Evolutionary conservation across 2,113 vertebrate species (phyloP), one percentile per base, ranked within the genome.

Genomic region (Phoxinus phoxinus): DNA sequence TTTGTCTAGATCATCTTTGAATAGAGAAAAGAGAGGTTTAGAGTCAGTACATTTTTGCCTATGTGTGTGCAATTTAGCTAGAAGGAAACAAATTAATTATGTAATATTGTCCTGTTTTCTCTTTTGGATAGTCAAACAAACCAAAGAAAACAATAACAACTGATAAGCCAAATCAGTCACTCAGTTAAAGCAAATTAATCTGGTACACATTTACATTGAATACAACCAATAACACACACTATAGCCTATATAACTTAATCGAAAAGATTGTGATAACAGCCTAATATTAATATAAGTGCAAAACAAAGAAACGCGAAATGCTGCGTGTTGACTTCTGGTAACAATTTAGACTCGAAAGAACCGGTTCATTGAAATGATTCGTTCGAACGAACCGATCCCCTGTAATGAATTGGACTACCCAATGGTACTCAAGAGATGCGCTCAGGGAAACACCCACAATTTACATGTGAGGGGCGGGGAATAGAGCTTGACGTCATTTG

Each of bases 361-460:
- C 15, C 77, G 12, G 4, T 44, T 80, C 1, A 21, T 5, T 80
- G 77, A 27, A 44, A 12, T 44, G 51, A 37, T n/a, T 27, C 9
- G 23, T 27, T 63, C 35, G 15, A 80, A 63, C 58, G 35, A 80
- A 80, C 35, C 77, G 77, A 63, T 25, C 0, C 13, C 1, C 2
- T 44, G 1, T n/a, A 63, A 61, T 63, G 77, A 80, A 61, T 44
- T 1, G 23, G 35, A 27, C 48, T n/a, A 7, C 51, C 27, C 48
- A 37, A 58, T 10, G 2, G 51, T 35, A 35, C 25, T 9, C 23
- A 80, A 44, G 37, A 8, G 81, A 93, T 91, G 92, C 91, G 12
- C 89, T 90, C 17, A 61, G 27, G 72, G 61, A 51, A 56, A 85
- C 56, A 56, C 61, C 90, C 88, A 67, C 32, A 48, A 1, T 11